Evolutionary conservation across 2,888 invertebrate species (phyloP).

Genomic region (Philereme vetulata): DNA sequence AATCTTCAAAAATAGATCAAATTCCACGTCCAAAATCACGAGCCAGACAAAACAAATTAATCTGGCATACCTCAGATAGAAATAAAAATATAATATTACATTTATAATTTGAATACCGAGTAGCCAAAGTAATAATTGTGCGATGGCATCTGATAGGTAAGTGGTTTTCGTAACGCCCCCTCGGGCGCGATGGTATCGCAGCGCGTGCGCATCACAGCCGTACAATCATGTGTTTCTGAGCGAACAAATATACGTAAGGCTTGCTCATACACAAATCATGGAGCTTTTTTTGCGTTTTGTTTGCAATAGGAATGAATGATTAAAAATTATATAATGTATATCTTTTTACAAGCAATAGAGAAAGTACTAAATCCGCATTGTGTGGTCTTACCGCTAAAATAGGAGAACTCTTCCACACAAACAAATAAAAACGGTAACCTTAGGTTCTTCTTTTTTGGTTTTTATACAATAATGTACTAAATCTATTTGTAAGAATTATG

Average conservation of each 20-base stretch:
- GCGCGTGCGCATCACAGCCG: slow-evolving; percentile 63
- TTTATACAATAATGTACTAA: too few species aligned
- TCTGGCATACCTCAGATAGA: slow-evolving; percentile 46
- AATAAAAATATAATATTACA: slow-evolving; percentile 56
- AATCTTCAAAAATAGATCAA: slow-evolving; percentile 21
- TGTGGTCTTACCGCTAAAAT: too few species aligned
- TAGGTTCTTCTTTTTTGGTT: too few species aligned
- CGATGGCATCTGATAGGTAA: slow-evolving; percentile 78
- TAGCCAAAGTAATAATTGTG: slow-evolving; percentile 76
- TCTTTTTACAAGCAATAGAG: too few species aligned
- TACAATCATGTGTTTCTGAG: slow-evolving; percentile 56
- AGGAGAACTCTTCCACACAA: too few species aligned
- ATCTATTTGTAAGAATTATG: too few species aligned
- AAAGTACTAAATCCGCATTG: too few species aligned
- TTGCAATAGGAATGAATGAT: neutral
- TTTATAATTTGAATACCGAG: slow-evolving; percentile 66
- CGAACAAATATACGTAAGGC: slow-evolving; percentile 58
- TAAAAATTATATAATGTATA: too few species aligned
- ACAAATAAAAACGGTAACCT: too few species aligned
- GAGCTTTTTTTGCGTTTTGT: neutral
- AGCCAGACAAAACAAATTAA: slow-evolving; percentile 44
- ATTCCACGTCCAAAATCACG: slow-evolving; percentile 34
- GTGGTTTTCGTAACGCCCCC: slow-evolving; percentile 81
- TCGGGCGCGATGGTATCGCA: slow-evolving; percentile 69
- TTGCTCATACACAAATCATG: slow-evolving; percentile 6